phyloP scores from a whole-genome alignment of 1,140 invertebrate genomes.

The Eueides isabella region DNA sequence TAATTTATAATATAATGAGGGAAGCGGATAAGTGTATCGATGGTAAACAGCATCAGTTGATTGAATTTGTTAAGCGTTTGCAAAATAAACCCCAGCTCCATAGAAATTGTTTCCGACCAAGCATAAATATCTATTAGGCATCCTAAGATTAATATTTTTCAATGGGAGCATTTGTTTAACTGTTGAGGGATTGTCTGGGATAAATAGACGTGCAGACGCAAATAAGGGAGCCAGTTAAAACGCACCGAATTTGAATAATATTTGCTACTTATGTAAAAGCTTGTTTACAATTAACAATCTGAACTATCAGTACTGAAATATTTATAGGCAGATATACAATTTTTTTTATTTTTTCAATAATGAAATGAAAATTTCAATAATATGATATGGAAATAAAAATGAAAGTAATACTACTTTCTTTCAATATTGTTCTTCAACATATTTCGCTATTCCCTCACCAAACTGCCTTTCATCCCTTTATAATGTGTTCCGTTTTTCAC shows the following conservation, averaged over 20 bases:
- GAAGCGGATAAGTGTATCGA: slow-evolving; percentile 56
- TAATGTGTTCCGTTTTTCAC: slow-evolving; percentile 39
- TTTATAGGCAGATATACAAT: no score
- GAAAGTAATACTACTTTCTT: background rate
- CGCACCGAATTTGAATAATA: background rate
- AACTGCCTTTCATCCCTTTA: slow-evolving; percentile 24
- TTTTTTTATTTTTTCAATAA: no score
- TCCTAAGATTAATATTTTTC: slow-evolving; percentile 78
- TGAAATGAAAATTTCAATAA: no score
- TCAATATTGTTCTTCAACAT: slow-evolving; percentile 42
- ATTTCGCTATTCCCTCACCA: slow-evolving; percentile 13
- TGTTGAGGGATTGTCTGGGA: slow-evolving; percentile 66
- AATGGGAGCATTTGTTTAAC: slow-evolving; percentile 64
- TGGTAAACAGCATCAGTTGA: slow-evolving; percentile 65
- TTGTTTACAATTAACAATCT: no score
- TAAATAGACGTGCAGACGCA: slow-evolving; percentile 48
- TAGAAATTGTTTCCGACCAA: slow-evolving; percentile 71
- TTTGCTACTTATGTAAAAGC: background rate
- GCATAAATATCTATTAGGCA: slow-evolving; percentile 80
- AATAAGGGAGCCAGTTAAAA: slow-evolving; percentile 70
- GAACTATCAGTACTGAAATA: no score
- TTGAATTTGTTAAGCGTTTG: slow-evolving; percentile 63
- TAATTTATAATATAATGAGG: slow-evolving; percentile 50
- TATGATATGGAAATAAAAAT: background rate
- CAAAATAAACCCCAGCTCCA: slow-evolving; percentile 52